These are phyloP conservation scores for Cheilinus undulatus DNA, from an alignment of 2,113 vertebrate species.

Conservation along the genomic window DNA sequence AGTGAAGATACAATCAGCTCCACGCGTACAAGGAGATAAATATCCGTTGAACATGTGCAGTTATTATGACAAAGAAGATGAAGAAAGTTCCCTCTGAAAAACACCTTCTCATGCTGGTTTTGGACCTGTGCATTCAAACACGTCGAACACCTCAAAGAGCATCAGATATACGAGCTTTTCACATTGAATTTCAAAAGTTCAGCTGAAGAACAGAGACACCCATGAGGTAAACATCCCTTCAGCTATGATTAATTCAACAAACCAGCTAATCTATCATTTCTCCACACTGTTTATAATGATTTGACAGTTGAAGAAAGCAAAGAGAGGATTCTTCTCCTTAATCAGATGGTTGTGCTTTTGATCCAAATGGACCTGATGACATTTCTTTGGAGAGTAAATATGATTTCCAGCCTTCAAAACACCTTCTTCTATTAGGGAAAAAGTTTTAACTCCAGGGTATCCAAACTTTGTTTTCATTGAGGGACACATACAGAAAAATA, in stretches of 20 bases:
- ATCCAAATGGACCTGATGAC: slow-evolving; percentile 11
- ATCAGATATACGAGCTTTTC: neutral
- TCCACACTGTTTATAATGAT: slow-evolving; percentile 41
- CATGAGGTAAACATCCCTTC: slow-evolving; percentile 41
- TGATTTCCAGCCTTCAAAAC: neutral
- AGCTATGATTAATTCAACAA: slow-evolving; percentile 54
- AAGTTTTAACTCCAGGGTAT: too few relatives aligned
- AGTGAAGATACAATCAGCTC: slow-evolving; percentile 31
- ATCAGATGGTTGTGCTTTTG: slow-evolving; percentile 13
- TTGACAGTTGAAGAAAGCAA: slow-evolving; percentile 15
- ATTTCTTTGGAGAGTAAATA: slow-evolving; percentile 8
- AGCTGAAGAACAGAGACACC: slow-evolving; percentile 20
- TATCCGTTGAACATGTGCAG: slow-evolving; percentile 6
- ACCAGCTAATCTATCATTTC: slow-evolving; percentile 31
- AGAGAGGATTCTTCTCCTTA: slow-evolving; percentile 5
- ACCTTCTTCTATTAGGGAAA: too few relatives aligned
- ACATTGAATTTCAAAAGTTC: neutral
- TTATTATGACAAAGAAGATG: slow-evolving; percentile 1
- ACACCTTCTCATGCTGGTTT: neutral
- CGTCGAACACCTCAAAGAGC: too few relatives aligned
- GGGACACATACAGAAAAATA: too few relatives aligned
- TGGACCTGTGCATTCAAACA: too few relatives aligned
- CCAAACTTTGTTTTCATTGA: too few relatives aligned
- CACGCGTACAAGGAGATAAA: slow-evolving; percentile 24
- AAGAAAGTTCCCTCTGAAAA: neutral